A percentile compares a stretch with the other conserved stretches of the same genome.
These are phyloP conservation scores for Parthenolecanium corni DNA, from an alignment of 2,888 invertebrate genomes.

Conservation along the genomic window DNA sequence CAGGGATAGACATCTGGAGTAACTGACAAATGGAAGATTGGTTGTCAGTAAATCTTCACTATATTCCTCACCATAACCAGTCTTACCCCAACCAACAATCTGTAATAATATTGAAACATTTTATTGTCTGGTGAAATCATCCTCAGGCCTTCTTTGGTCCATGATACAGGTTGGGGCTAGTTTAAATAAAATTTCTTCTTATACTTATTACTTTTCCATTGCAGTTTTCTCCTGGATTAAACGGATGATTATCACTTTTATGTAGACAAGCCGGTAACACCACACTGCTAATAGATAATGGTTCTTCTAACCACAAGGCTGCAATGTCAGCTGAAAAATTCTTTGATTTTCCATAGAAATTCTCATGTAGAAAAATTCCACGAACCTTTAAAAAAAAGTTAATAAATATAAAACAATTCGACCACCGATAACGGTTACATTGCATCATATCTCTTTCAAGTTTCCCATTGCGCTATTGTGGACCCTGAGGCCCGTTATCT, in stretches of 20 bases:
- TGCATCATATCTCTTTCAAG: no score
- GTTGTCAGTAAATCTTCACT: not conserved
- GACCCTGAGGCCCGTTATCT: no score
- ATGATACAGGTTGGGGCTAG: no score
- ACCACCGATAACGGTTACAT: no score
- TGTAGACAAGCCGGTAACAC: not conserved
- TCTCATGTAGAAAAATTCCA: not conserved
- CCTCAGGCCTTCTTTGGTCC: no score
- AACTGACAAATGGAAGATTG: not conserved
- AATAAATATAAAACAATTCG: no score
- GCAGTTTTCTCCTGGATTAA: not conserved
- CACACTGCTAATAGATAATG: not conserved
- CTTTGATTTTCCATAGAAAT: not conserved
- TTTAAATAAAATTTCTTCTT: not conserved
- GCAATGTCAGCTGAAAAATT: not conserved
- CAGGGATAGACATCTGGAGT: not conserved
- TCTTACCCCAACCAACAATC: not conserved
- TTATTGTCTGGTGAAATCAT: no score
- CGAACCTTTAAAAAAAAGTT: no score
- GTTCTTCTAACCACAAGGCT: not conserved
- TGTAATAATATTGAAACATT: not conserved
- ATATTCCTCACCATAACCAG: no score
- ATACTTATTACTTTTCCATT: not conserved
- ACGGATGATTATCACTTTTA: not conserved
- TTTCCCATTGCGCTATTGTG: no score